A percentile compares a stretch with the other conserved stretches of the same genome.
phyloP scores from a whole-genome alignment of 2,888 invertebrate species.

The Brachypterus glaber region DNA sequence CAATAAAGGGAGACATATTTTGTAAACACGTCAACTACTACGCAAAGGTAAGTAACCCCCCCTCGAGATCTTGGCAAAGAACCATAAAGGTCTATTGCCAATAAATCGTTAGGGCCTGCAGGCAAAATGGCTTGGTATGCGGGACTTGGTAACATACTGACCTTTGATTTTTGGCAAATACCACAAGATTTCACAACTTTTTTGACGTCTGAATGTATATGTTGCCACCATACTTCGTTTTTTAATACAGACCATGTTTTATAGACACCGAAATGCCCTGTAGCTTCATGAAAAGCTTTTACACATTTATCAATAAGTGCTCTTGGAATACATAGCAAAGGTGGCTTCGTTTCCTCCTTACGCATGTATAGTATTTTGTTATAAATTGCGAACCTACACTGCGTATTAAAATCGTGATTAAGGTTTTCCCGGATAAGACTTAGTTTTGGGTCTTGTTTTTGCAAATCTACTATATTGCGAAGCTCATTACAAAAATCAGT shows the following conservation, averaged over 20 bases:
- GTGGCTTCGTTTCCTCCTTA: neutral
- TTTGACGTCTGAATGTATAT: constrained; percentile 8
- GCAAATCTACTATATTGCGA: neutral
- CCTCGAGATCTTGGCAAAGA: constrained; percentile 10
- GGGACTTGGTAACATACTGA: constrained; percentile 2
- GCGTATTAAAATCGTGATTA: neutral
- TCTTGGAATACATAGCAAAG: constrained; percentile 6
- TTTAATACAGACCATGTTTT: constrained; percentile 4
- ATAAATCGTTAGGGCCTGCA: constrained; percentile 4
- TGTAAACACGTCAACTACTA: constrained; percentile 10
- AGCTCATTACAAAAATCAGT: constrained; percentile 2
- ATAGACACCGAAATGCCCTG: constrained; percentile 13
- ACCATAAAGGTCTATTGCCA: constrained; percentile 9
- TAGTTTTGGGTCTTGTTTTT: constrained; percentile 6
- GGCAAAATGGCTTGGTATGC: constrained; percentile 5
- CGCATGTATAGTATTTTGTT: constrained; percentile 5
- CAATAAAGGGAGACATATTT: constrained; percentile 13
- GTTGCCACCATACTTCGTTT: constrained; percentile 6
- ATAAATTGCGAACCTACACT: constrained; percentile 1
- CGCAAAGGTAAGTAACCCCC: constrained; percentile 9
- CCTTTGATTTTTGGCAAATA: constrained; percentile 13
- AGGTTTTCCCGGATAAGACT: constrained; percentile 3
- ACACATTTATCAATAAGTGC: constrained; percentile 1
- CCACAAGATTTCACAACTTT: constrained; percentile 8
- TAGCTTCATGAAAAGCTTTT: constrained; percentile 7